Percentiles rank a stretch among this genome's conserved stretches.
Evolutionary conservation across 37 sponge, comb jelly and placozoan genomes (phyloP).

Genomic region (Haliclona indistincta): DNA sequence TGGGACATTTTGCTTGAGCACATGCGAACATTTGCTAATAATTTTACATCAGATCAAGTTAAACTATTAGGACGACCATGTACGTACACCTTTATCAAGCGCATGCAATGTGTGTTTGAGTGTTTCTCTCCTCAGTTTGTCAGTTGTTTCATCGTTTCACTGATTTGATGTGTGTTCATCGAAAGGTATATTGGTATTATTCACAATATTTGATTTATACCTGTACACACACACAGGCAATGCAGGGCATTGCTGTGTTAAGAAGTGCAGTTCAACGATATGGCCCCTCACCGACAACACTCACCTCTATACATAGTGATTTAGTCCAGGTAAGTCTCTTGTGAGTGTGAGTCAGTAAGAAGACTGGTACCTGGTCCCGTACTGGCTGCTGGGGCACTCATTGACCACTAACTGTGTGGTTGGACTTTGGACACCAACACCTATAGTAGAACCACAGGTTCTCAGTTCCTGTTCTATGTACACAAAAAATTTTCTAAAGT

Average conservation of each 20-base stretch:
- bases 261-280: constrained; percentile 57
- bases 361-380: too few relatives aligned
- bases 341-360: too few relatives aligned
- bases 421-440: too few relatives aligned
- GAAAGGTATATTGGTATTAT: background rate
- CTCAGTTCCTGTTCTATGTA: too few relatives aligned
- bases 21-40: constrained; percentile 29
- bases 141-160: constrained; percentile 42
- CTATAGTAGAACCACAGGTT: too few relatives aligned
- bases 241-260: constrained; percentile 37
- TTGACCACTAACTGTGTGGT: too few relatives aligned
- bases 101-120: background rate
- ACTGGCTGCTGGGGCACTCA: background rate
- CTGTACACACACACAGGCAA: background rate
- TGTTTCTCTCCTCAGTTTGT: constrained; percentile 40
- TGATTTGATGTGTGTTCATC: constrained; percentile 11
- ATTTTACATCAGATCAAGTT: constrained; percentile 23
- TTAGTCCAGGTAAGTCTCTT: constrained; percentile 53
- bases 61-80: constrained; percentile 23
- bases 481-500: background rate
- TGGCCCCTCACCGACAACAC: constrained; percentile 24
- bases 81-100: constrained; percentile 2
- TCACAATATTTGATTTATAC: background rate
- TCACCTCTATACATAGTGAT: constrained; percentile 87
- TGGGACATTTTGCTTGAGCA: constrained; percentile 36